Conservation (phyloP, 2,113 vertebrate species). For the Elachura formosa region DNA sequence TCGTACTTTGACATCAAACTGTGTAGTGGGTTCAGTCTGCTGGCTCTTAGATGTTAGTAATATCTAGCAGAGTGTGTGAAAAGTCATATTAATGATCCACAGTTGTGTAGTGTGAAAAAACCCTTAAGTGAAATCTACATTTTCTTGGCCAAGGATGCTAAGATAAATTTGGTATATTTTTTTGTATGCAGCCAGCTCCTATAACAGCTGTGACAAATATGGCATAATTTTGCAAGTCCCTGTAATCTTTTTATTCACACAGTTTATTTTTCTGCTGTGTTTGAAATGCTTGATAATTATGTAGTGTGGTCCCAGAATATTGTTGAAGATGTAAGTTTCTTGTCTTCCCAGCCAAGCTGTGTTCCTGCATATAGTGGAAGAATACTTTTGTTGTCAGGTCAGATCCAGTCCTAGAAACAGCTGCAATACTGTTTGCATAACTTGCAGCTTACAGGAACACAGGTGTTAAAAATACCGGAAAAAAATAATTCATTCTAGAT, state of each 20-base stretch:
- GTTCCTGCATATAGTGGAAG: background rate
- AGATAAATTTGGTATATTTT: background rate
- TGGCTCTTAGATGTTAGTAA: background rate
- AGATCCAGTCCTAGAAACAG: background rate
- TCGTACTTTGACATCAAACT: background rate
- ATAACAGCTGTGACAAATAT: background rate
- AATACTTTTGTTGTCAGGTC: background rate
- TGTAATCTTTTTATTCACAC: background rate
- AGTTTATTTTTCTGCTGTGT: background rate
- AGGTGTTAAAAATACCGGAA: background rate
- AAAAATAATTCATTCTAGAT: background rate
- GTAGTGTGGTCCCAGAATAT: background rate
- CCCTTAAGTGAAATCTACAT: background rate
- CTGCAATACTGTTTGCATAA: background rate
- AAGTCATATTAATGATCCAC: background rate
- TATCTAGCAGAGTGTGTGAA: background rate
- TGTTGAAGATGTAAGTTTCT: background rate
- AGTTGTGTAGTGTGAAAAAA: background rate
- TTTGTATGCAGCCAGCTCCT: background rate
- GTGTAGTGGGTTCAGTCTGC: background rate
- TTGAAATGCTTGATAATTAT: background rate
- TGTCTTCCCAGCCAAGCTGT: background rate
- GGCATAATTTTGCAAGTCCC: background rate
- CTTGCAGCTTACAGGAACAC: background rate
- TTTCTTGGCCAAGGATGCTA: background rate